Evolutionary conservation across 1,140 invertebrate genomes (phyloP).

Genomic region (Philopotamus ludificatus): DNA sequence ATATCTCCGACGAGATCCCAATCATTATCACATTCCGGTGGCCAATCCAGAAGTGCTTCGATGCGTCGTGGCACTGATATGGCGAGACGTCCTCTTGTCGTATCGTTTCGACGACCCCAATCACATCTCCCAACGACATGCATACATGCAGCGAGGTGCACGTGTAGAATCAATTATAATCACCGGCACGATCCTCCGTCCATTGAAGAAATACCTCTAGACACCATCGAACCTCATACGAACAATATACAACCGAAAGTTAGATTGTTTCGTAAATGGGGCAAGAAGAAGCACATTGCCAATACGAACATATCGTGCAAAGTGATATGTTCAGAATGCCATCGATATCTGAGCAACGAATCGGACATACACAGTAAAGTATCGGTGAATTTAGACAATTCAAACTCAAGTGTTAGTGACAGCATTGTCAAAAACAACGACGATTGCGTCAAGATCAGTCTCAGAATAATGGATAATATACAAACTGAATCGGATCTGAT

Average conservation of each 20-base stretch:
- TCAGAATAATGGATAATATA: constrained; percentile 18
- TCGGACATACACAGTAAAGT: constrained; percentile 10
- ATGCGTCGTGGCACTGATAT: constrained; percentile 27
- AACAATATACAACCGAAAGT: constrained; percentile 16
- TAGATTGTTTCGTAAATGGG: constrained; percentile 35
- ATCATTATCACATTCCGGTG: constrained; percentile 35
- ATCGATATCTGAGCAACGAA: constrained; percentile 34
- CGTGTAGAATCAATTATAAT: constrained; percentile 26
- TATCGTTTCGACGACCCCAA: constrained; percentile 30
- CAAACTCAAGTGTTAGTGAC: constrained; percentile 7
- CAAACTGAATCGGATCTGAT: constrained; percentile 33
- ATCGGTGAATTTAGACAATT: constrained; percentile 7
- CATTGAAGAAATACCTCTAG: constrained; percentile 17
- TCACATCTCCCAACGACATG: constrained; percentile 28
- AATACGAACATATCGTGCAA: constrained; percentile 26
- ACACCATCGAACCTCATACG: background rate
- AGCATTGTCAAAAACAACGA: constrained; percentile 4
- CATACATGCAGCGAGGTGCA: constrained; percentile 37
- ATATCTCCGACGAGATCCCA: constrained; percentile 37
- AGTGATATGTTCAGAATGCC: constrained; percentile 36
- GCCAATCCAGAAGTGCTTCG: constrained; percentile 35
- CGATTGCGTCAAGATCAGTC: background rate
- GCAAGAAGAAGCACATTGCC: constrained; percentile 18
- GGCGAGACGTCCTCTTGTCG: constrained; percentile 34
- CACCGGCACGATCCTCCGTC: constrained; percentile 19